Evolutionary conservation across 1,140 invertebrate genomes (phyloP), one percentile per base, ranked within the genome.

Genomic region (Brachionus calyciflorus): DNA sequence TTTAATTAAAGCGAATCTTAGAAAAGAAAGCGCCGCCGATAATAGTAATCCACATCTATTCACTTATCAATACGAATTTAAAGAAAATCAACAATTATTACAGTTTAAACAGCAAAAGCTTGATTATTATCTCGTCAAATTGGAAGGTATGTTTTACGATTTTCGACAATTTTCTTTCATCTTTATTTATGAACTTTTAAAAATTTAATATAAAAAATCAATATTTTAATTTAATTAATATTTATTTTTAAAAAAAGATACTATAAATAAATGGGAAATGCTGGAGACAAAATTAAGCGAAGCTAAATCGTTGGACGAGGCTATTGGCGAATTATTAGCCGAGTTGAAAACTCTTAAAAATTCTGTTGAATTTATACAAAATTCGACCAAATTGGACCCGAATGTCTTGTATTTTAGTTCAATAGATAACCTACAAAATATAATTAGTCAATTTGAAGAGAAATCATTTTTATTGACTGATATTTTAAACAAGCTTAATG

Each of bases 141-240:
- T 65, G 60, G 60, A 65, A 44, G 60, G 60, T 65, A 65, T 44
- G 60, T n/a, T n/a, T n/a, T n/a, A n/a, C n/a, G n/a, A n/a, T n/a
- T n/a, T n/a, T n/a, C n/a, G n/a, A n/a, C n/a, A 14, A 19, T 3
- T 14, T n/a, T 19, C 7, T 65, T 21, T 65, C 24, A 44, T 44
- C 30, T 24, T 6, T 24, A 44, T 33, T 65, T 24, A 21, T 44
- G 60, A 21, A 24, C 40, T 65, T 41, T 33, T 60, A 60, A 60
- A 37, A 60, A 37, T 9, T 19, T 37, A 44, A 44, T n/a, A n/a
- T n/a, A n/a, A 28, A 55, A 63, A 63, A 37, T 40, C 14, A 63
- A 63, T n/a, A n/a, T n/a, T n/a, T n/a, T n/a, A n/a, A 37, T 9
- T 37, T 41, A 46, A 65, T 44, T 65, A 44, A 44, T 44, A 24